Conservation (phyloP, 1,140 invertebrate species). For the silkworm (Bombyx mori) region ASM3026992v2 NC_085110.1:6887501-6888000, state of each 20-base stretch:
- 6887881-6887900: conserved; percentile 25
- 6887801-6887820: conserved; percentile 32
- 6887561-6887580: conserved; percentile 8
- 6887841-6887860: conserved; percentile 54
- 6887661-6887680: too few species aligned
- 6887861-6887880: conserved; percentile 9
- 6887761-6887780: conserved; percentile 70
- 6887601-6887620: too few species aligned
- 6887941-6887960: not conserved
- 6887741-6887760: conserved; percentile 65
- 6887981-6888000: too few species aligned
- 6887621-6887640: too few species aligned
- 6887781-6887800: conserved; percentile 64
- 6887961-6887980: too few species aligned
- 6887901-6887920: not conserved
- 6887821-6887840: conserved; percentile 31
- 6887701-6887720: conserved; percentile 20
- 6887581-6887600: too few species aligned
- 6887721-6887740: conserved; percentile 66
- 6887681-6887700: not conserved
- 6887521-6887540: conserved; percentile 26
- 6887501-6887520: conserved; percentile 38
- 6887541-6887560: conserved; percentile 18
- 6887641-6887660: too few species aligned
- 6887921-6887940: too few species aligned